Evolutionary conservation across 2,888 invertebrate species (phyloP), one percentile per base, ranked within the genome.

Genomic region (Pammene aurita): DNA sequence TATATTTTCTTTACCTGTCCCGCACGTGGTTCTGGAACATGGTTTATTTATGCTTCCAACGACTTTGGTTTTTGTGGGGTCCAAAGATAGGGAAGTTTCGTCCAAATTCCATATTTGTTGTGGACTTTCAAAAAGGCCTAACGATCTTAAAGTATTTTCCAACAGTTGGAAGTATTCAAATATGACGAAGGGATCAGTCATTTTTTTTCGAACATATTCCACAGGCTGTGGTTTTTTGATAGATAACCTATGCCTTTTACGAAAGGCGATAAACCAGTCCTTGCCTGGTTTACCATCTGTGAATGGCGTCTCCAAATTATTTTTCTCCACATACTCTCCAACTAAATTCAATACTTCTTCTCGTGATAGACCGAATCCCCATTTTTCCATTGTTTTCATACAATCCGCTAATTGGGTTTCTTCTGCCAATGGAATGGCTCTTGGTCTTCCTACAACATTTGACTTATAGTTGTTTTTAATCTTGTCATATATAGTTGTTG

Each of bases 1-100:
- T 9, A 72, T 74, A 57, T 75, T 72, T 70, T 74, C 71, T 63
- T 72, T 76, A 7, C 73, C 72, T 41, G 55, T 71, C 18, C 71
- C 73, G 44, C 48, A 9, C 5, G 62, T 62, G 2, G 62, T 62
- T 18, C 62, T 62, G 1, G 52, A 16, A 7, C 71, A 72, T 26
- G 71, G 70, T 71, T 72, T 67, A 41, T 67, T 66, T 0, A 41
- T 41, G 18, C 10, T 50, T 16, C 66, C 70, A 16, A 72, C 70
- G 11, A 72, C 72, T 71, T 72, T 72, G 7, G 72, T 71, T 44
- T 14, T 71, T 0, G 71, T 56, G 7, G 72, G 72, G 44, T 72
- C 72, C 0, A 72, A 50, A 6, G 38, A 66, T 18, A 71, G 0
- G 4, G 71, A 72, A 16, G 71, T 72, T 41, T 71, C 72, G 35